Percentiles rank a stretch among this genome's conserved stretches.
phyloP scores from a whole-genome alignment of 2,797 vertebrate genomes.

The Trichosurus vulpecula region DNA sequence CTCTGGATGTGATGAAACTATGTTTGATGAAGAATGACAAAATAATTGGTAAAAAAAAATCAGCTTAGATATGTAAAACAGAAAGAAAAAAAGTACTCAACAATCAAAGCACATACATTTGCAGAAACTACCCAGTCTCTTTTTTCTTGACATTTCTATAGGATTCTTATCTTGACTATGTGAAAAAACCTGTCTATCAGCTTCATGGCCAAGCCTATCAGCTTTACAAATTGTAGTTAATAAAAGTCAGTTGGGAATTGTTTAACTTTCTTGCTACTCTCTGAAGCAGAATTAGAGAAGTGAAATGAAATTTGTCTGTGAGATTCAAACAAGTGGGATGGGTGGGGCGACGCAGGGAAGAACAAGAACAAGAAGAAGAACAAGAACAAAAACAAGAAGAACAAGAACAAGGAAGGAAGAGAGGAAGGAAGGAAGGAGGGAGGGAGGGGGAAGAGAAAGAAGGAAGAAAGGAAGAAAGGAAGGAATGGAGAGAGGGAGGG shows the following conservation, averaged over 20 bases:
- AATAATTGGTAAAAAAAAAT: constrained; percentile 77
- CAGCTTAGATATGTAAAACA: constrained; percentile 75
- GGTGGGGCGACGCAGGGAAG: neutral
- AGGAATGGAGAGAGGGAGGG: accelerated
- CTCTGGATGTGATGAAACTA: constrained; percentile 64
- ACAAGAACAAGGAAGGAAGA: neutral
- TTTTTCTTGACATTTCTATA: constrained; percentile 83
- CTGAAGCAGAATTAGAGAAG: constrained; percentile 82
- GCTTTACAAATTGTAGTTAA: constrained; percentile 89
- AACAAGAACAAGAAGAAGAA: too few species aligned
- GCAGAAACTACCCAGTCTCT: constrained; percentile 67
- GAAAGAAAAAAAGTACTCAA: constrained; percentile 77
- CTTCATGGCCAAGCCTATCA: constrained; percentile 87
- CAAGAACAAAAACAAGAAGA: too few species aligned
- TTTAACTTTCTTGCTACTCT: constrained; percentile 87
- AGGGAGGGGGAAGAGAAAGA: accelerated
- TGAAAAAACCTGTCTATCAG: constrained; percentile 87
- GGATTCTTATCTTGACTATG: constrained; percentile 85
- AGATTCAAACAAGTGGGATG: constrained; percentile 74
- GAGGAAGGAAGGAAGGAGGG: accelerated
- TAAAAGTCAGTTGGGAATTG: constrained; percentile 87
- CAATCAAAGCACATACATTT: constrained; percentile 70
- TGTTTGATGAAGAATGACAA: constrained; percentile 77
- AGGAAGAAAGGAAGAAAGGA: accelerated
- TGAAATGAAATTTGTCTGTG: constrained; percentile 65